Evolutionary conservation across 2,888 invertebrate species (phyloP), one percentile per base, ranked within the genome.

Genomic region (Pristionchus japonicus): DNA sequence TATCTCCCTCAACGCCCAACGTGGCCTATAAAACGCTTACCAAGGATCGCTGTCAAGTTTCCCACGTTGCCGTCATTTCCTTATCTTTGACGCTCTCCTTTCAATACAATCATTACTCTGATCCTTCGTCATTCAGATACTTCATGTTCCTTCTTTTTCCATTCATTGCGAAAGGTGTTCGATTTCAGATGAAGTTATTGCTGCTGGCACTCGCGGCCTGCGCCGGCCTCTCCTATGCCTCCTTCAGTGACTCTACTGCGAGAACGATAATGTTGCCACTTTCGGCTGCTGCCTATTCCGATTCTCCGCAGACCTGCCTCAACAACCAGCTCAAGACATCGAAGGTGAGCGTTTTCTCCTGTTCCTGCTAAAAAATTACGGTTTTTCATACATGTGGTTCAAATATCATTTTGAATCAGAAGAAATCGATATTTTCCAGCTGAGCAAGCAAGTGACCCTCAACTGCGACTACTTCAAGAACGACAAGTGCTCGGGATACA

Each of bases 401-500:
- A 43, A 43, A 43, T 9, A 43, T 43, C 7, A 43, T 6, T 9
- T 43, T 43, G 43, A n/a, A n/a, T n/a, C n/a, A n/a, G n/a, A n/a
- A n/a, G n/a, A n/a, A n/a, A n/a, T n/a, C 23, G 15, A 23, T 9
- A 31, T 15, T 31, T 40, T 70, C 1, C 85, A 85, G 85, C 7
- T 64, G 43, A 43, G n/a, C n/a, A 85, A 64, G 49, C 85, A 85
- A 85, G 85, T 85, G n/a, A 64, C 64, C 1, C 85, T 64, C 9
- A 40, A n/a, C 4, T 85, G 85, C 43, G 85, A 85, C 85, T 85
- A 85, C 64, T 85, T 85, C 43, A 52, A 52, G 82, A 23, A 61
- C n/a, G 92, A 92, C 67, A 90, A 88, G 43, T 92, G 92, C 84
- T 90, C 91, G 17, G 92, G 90, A 1, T 93, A 90, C 88, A 90